phyloP scores from a whole-genome alignment of 1,140 invertebrate species.

The Drosophila repleta region DNA sequence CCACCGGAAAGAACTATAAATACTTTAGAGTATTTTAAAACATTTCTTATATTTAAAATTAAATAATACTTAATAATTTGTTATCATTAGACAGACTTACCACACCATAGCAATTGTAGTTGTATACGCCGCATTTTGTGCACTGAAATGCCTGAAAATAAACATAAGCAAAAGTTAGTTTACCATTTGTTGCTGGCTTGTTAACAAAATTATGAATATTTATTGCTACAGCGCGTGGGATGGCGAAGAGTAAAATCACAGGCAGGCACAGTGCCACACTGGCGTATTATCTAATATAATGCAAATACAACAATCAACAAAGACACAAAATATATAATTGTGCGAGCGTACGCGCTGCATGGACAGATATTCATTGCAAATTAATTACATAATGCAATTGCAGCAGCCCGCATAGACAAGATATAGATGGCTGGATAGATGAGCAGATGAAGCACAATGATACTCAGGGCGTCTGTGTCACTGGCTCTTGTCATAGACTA shows the following conservation, averaged over 20 bases:
- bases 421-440: conserved; percentile 48
- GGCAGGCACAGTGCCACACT: conserved; percentile 32
- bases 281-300: conserved; percentile 70
- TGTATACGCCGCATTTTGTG: conserved; percentile 65
- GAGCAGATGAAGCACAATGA: conserved; percentile 8
- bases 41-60: neutral
- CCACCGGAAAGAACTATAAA: too few species aligned
- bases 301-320: conserved; percentile 61
- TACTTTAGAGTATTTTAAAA: too few species aligned
- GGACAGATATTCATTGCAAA: conserved; percentile 43
- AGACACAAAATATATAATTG: conserved; percentile 61
- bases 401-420: conserved; percentile 44
- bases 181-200: conserved; percentile 35
- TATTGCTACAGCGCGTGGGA: conserved; percentile 70
- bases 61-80: neutral
- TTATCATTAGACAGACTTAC: conserved; percentile 46
- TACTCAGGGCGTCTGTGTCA: conserved; percentile 23
- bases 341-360: conserved; percentile 49
- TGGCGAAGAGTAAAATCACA: conserved; percentile 51
- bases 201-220: conserved; percentile 76
- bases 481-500: too few species aligned
- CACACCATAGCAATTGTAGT: conserved; percentile 48
- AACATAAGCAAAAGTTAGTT: conserved; percentile 30
- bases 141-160: conserved; percentile 60
- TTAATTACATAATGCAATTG: conserved; percentile 60